Base-by-base conservation (phyloP, 2,888 invertebrate species). In the Incurvaria masculella region DNA sequence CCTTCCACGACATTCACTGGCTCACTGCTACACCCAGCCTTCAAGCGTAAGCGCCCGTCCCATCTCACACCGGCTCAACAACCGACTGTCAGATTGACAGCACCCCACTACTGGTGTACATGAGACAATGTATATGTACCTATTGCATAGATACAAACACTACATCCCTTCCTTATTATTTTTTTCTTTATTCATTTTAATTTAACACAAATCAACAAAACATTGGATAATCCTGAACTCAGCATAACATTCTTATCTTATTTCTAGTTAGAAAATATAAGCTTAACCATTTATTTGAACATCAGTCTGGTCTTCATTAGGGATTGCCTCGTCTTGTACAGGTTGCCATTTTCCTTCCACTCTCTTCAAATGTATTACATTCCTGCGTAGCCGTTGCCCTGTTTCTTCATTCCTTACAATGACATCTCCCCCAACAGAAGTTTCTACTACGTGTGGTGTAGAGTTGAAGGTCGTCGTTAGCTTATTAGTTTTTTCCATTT, bases 281-380 rank as follows among this genome's bases (percentile, higher is more conserved):
- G n/a, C n/a, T n/a, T n/a, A n/a, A n/a, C n/a, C n/a, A n/a, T n/a
- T n/a, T n/a, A n/a, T n/a, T n/a, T n/a, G n/a, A n/a, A n/a, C n/a
- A n/a, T n/a, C n/a, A n/a, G n/a, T n/a, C n/a, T n/a, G n/a, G 10
- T 27, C 27, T 27, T 27, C 27, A 27, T 27, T 27, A 8, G 14
- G 10, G 14, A 11, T 14, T 27, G 8, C 10, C 10, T 27, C 27
- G 18, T 44, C 44, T 2, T 44, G 14, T 44, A 40, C 21, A 5
- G 23, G 5, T 55, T 46, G 46, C 52, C 53, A 52, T 26, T 51
- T 5, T 18, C 49, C 52, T 44, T 53, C 52, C 17, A 51, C 40
- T 43, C 27, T 51, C 40, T 51, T 52, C 11, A 53, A 40, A 43
- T 53, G 52, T 21, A 54, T 20, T 17, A 53, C 42, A 42, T 51